Evolutionary conservation across 1,140 invertebrate genomes (phyloP), one percentile per base, ranked within the genome.

Genomic region (Drosophila nannoptera): DNA sequence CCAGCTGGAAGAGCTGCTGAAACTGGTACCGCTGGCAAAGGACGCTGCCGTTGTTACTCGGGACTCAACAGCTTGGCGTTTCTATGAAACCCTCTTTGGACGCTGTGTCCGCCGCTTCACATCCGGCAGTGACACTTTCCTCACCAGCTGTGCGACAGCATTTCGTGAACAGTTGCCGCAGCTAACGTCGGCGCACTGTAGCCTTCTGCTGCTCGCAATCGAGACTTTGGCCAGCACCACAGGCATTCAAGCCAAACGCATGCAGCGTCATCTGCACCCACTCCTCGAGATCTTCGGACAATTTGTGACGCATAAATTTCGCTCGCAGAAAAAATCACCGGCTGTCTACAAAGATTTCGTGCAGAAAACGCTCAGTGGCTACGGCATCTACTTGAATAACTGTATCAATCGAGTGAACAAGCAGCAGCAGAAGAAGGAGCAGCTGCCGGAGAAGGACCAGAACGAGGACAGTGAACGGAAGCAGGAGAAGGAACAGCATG

Each of bases 191-290:
- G 35, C 61, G 14, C 59, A 73, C 29, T 59, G 59, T 6, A 73
- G 80, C 6, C 56, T 89, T n/a, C 52, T 88, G 5, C 36, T 89
- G 38, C 50, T 87, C 29, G 73, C 81, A 2, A 87, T 89, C 5
- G 78, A 87, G 46, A 78, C 87, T 7, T 50, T 88, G 11, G 50
- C 74, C 5, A 65, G 53, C 5, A 56, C 53, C 2, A 76, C 31
- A 7, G 78, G 84, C 2, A 62, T 61, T 0, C 75, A 77, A 46
- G 76, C 66, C 0, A 64, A 74, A 22, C 55, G 63, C 0, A 59
- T 86, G 63, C 80, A 82, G n/a, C 66, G 78, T 0, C 68, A 78
- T 16, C 69, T 89, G 3, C 75, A 87, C 22, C 71, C 68, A 1
- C 55, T 88, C 7, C 50, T 88, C 4, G 68, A 78, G 48, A 74